These are phyloP conservation scores for Xiphias gladius DNA, from an alignment of 2,113 vertebrate genomes.

Conservation along the genomic window DNA sequence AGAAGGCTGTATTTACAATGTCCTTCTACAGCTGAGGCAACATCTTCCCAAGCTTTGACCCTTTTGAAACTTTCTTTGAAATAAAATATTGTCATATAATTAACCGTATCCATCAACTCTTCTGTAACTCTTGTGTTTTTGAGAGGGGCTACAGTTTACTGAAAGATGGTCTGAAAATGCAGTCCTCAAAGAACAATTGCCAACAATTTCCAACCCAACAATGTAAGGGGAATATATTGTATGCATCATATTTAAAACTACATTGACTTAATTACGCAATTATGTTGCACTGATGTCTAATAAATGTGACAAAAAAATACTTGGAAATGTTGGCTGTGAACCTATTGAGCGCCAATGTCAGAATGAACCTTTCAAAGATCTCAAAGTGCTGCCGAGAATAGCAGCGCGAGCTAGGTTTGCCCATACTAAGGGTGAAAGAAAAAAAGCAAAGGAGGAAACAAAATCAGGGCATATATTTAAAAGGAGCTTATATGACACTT, in stretches of 20 bases:
- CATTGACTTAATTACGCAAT: not conserved
- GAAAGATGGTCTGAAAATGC: not conserved
- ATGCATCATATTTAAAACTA: too few relatives aligned
- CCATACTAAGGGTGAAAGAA: not conserved
- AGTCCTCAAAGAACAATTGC: too few relatives aligned
- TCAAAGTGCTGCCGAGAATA: slow-evolving; percentile 1
- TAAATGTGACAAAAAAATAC: not conserved
- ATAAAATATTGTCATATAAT: not conserved
- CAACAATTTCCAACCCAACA: too few relatives aligned
- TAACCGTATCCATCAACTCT: too few relatives aligned
- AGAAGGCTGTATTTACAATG: slow-evolving; percentile 16
- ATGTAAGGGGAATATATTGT: too few relatives aligned
- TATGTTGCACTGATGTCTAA: not conserved
- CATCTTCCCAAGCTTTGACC: not conserved
- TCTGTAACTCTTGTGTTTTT: too few relatives aligned
- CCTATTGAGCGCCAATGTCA: not conserved
- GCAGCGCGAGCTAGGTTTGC: not conserved
- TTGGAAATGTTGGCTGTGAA: not conserved
- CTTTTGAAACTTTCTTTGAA: not conserved
- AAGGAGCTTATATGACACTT: not conserved
- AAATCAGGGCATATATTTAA: not conserved
- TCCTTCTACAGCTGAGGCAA: slow-evolving; percentile 3
- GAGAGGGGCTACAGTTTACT: too few relatives aligned
- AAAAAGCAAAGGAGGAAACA: not conserved
- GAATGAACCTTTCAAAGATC: slow-evolving; percentile 3